phyloP scores from a whole-genome alignment of 2,113 vertebrate genomes.

The Callospermophilus lateralis region DNA sequence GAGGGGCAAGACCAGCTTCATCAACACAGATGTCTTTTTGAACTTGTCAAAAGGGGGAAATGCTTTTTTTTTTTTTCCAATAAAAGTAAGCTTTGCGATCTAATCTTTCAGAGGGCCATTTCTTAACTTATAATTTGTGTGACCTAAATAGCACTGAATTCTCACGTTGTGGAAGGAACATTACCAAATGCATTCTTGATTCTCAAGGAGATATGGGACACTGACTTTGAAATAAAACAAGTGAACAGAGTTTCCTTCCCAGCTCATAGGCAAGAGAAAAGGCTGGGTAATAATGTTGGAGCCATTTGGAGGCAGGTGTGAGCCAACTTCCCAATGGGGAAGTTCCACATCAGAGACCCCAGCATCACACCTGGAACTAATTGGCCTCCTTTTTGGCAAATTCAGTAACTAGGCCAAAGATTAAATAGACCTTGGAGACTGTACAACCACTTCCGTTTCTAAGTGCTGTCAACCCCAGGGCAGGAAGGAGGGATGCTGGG shows the following conservation, averaged over 20 bases:
- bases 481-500: constrained; percentile 8
- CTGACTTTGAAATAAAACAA: constrained; percentile 67
- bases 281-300: constrained; percentile 47
- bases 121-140: constrained; percentile 32
- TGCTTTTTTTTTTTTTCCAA: not conserved
- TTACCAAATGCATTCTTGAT: constrained; percentile 57
- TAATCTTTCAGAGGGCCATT: constrained; percentile 51
- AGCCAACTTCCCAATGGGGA: constrained; percentile 57
- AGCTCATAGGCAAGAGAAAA: constrained; percentile 5
- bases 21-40: constrained; percentile 59
- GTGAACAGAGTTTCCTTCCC: not conserved
- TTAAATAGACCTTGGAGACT: constrained; percentile 73
- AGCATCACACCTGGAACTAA: constrained; percentile 77
- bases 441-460: constrained; percentile 67
- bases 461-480: constrained; percentile 31
- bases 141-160: constrained; percentile 23
- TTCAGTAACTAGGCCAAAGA: constrained; percentile 70
- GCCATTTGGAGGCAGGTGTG: constrained; percentile 59
- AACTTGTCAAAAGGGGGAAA: constrained; percentile 34
- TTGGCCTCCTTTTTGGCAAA: constrained; percentile 70
- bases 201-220: constrained; percentile 69
- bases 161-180: constrained; percentile 47
- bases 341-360: constrained; percentile 67
- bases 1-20: constrained; percentile 57
- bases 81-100: constrained; percentile 49